Conservation (phyloP, 2,888 invertebrate species). For the Polylopha cassiicola region DNA sequence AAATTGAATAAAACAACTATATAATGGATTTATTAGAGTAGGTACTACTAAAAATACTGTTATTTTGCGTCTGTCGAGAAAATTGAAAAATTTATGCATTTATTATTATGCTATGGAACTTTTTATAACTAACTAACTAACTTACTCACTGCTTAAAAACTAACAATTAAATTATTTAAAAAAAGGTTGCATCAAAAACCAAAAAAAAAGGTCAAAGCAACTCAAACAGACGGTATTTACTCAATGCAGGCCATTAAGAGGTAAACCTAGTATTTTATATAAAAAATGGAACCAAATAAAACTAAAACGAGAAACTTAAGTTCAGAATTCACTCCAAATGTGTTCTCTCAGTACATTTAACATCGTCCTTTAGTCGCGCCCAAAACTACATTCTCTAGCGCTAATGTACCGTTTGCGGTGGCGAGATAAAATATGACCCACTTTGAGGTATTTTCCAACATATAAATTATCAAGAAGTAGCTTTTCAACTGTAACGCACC, state of each 20-base stretch:
- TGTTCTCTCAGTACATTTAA: constrained; percentile 32
- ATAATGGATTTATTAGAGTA: background rate
- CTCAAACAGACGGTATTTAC: too few species aligned
- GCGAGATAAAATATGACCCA: constrained; percentile 35
- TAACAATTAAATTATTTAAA: too few species aligned
- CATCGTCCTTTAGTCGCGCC: constrained; percentile 31
- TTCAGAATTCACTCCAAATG: constrained; percentile 4
- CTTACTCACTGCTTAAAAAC: too few species aligned
- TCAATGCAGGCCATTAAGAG: too few species aligned
- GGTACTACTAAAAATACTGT: too few species aligned
- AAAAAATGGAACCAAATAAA: background rate
- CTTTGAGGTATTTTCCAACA: constrained; percentile 29
- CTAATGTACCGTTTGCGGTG: constrained; percentile 34
- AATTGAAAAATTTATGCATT: too few species aligned
- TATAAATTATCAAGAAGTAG: constrained; percentile 19
- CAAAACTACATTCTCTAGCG: constrained; percentile 32
- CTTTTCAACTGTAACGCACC: constrained; percentile 6
- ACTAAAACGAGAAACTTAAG: too few species aligned
- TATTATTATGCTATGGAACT: too few species aligned
- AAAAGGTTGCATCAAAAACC: too few species aligned
- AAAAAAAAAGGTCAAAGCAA: too few species aligned
- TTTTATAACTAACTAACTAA: too few species aligned
- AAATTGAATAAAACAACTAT: background rate
- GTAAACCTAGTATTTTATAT: background rate
- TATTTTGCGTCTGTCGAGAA: too few species aligned